phyloP scores from a whole-genome alignment of 2,113 vertebrate genomes.

The Pyrgilauda ruficollis region DNA sequence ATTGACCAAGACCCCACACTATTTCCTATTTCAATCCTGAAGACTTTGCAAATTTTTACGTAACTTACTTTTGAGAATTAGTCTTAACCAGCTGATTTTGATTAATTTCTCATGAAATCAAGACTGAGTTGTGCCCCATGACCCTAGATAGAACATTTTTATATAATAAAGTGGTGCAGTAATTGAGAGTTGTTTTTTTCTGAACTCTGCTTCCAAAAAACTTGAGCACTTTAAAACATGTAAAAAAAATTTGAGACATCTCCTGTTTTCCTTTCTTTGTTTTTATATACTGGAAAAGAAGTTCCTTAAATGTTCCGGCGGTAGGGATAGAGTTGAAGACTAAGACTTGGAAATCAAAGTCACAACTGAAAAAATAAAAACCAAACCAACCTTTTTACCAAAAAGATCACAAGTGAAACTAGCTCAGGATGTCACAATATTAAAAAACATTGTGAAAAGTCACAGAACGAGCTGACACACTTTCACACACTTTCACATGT shows the following conservation, averaged over 20 bases:
- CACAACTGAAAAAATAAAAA: neutral
- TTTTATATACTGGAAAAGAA: neutral
- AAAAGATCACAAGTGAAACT: neutral
- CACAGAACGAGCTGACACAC: constrained; percentile 52
- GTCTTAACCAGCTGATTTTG: neutral
- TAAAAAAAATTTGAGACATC: neutral
- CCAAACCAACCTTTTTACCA: neutral
- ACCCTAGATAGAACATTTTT: neutral
- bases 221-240: neutral
- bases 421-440: constrained; percentile 37
- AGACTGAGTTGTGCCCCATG: neutral
- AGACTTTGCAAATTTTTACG: neutral
- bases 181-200: neutral
- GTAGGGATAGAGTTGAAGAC: neutral
- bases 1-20: neutral
- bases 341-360: neutral
- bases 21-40: neutral
- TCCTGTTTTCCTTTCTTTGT: neutral
- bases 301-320: neutral
- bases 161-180: neutral
- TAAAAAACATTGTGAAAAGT: constrained; percentile 57
- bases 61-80: neutral
- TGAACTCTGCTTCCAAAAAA: neutral
- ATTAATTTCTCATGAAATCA: neutral
- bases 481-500: constrained; percentile 52